Evolutionary conservation across 2,888 invertebrate species (phyloP), one percentile per base, ranked within the genome.

Genomic region (Seira sanloemensis): DNA sequence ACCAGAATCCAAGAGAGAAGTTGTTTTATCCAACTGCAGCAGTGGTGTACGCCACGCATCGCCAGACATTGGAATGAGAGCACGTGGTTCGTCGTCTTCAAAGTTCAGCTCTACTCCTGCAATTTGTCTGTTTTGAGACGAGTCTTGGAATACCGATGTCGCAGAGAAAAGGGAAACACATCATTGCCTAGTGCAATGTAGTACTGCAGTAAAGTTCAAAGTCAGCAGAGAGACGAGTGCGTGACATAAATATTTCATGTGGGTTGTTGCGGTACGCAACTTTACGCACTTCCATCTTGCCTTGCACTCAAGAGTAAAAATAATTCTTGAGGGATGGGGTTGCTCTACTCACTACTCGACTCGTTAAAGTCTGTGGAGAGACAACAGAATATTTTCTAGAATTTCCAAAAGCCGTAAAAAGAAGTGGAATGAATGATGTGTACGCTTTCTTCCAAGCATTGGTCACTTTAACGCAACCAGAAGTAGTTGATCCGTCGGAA

Each of bases 221-320:
- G 16, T 2, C n/a, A n/a, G n/a, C n/a, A 50, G 50, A 16, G 16
- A 50, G 50, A 37, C 4, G 37, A 50, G 50, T 50, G 50, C 50
- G 50, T 50, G 50, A 50, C 50, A 50, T 50, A 50, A 50, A 50
- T 50, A 50, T 50, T 50, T 50, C 50, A 50, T 50, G 50, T 12
- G 12, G 50, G n/a, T n/a, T n/a, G 50, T 2, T 50, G 16, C 50
- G 50, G 50, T 50, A 50, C 50, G 50, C 50, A 50, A 16, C 50
- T 50, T 16, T 50, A 50, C 50, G 50, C 50, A 50, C 50, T 50
- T 50, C n/a, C 50, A 16, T 50, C 50, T n/a, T 50, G 50, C n/a
- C 50, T 50, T 4, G n/a, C 50, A 50, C 16, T 50, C 50, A 18
- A 50, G 50, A 50, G 5, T 7, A 16, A 18, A 50, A 18, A 18